phyloP scores from a whole-genome alignment of 2,888 invertebrate species.

The Caenorhabditis doughertyi region DNA sequence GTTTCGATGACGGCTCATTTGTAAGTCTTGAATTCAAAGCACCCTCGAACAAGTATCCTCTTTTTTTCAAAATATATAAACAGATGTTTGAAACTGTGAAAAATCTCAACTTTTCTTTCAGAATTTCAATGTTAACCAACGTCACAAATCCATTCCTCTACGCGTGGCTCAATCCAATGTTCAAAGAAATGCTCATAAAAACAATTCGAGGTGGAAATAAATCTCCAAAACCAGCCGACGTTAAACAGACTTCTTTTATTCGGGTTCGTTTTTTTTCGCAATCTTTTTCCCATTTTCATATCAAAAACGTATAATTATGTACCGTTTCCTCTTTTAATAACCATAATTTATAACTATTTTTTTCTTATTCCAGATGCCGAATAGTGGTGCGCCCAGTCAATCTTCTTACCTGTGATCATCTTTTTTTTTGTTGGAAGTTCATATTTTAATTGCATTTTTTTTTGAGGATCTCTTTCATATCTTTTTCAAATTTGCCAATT shows the following conservation, averaged over 20 bases:
- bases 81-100: background rate
- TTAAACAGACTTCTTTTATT: conserved; percentile 59
- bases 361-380: conserved; percentile 59
- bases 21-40: no score
- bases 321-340: background rate
- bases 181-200: conserved; percentile 76
- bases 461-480: conserved; percentile 5
- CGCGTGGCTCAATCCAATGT: conserved; percentile 79
- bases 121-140: conserved; percentile 77
- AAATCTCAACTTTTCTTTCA: conserved; percentile 36
- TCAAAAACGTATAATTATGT: conserved; percentile 6
- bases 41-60: no score
- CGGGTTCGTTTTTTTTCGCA: conserved; percentile 15
- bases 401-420: conserved; percentile 55
- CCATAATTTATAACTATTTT: conserved; percentile 18
- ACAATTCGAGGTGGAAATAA: conserved; percentile 61
- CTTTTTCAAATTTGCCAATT: background rate
- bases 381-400: conserved; percentile 54
- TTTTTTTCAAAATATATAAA: no score
- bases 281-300: conserved; percentile 21
- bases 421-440: background rate
- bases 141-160: conserved; percentile 79
- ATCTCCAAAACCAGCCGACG: conserved; percentile 49
- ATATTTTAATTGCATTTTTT: conserved; percentile 5
- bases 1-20: conserved; percentile 79